Evolutionary conservation across 2,797 vertebrate genomes (phyloP).

Genomic region (Chelonia mydas): DNA sequence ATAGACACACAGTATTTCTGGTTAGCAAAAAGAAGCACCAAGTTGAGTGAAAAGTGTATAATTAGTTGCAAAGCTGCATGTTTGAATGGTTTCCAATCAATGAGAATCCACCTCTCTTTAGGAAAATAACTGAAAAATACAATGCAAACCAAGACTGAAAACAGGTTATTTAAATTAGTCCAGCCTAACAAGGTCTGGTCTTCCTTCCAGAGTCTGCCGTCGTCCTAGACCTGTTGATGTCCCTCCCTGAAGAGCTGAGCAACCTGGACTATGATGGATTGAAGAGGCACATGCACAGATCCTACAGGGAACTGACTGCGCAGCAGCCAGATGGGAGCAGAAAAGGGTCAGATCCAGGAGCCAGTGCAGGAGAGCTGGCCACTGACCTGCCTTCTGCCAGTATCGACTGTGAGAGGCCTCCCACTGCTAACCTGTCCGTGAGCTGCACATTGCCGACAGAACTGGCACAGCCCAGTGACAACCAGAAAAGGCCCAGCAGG

Average conservation of each 20-base stretch:
- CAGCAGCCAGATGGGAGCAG: not conserved
- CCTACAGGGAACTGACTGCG: constrained; percentile 37
- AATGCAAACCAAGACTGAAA: not conserved
- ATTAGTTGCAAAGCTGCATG: not conserved
- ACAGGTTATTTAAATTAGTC: not conserved
- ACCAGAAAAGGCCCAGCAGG: not conserved
- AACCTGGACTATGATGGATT: constrained; percentile 51
- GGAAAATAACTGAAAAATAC: not conserved
- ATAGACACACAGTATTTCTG: not conserved
- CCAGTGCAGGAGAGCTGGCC: not conserved
- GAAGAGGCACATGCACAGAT: constrained; percentile 36
- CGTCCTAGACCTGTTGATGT: constrained; percentile 69
- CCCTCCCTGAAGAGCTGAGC: constrained; percentile 68
- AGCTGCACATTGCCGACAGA: not conserved
- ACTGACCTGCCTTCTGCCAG: not conserved
- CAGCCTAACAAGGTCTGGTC: not conserved
- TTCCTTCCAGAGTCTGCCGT: constrained; percentile 71
- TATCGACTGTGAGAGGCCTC: no score
- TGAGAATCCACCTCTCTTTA: not conserved
- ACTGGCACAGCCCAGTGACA: not conserved
- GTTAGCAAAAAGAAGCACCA: not conserved
- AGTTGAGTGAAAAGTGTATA: not conserved
- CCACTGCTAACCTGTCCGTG: not conserved
- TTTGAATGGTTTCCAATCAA: not conserved
- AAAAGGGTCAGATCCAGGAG: not conserved